These are phyloP conservation scores for Mercenaria mercenaria DNA, from an alignment of 1,140 invertebrate species.

Conservation along the genomic window DNA sequence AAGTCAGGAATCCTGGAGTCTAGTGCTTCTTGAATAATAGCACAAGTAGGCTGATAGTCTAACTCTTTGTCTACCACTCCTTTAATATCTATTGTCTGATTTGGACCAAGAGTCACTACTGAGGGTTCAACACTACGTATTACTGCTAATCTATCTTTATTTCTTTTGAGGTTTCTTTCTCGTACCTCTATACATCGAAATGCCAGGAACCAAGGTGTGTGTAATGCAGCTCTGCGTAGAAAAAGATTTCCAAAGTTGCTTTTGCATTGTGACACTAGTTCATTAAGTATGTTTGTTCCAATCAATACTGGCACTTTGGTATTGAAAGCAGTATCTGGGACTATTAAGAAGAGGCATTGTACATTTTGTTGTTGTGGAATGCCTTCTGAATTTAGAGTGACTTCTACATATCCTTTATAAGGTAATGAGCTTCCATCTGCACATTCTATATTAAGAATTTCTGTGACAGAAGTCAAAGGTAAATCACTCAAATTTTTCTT, in stretches of 20 bases:
- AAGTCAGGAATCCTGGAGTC: background rate
- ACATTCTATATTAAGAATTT: constrained; percentile 9
- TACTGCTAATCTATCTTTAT: background rate
- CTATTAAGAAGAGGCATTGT: background rate
- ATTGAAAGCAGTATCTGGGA: background rate
- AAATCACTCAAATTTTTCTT: constrained; percentile 30
- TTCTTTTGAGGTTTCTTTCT: background rate
- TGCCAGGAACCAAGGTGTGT: constrained; percentile 18
- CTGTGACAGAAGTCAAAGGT: background rate
- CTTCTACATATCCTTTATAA: background rate
- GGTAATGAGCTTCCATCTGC: background rate
- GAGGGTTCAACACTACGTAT: background rate
- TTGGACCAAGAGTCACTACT: background rate
- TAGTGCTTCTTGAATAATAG: background rate
- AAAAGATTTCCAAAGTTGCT: constrained; percentile 15
- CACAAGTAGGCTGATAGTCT: background rate
- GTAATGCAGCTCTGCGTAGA: constrained; percentile 1
- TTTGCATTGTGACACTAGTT: background rate
- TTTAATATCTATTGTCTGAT: background rate
- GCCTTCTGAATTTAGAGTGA: background rate
- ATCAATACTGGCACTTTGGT: background rate
- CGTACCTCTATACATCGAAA: constrained; percentile 17
- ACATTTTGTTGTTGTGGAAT: background rate
- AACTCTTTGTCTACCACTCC: background rate
- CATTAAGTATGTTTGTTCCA: constrained; percentile 39